A percentile compares a stretch with the other conserved stretches of the same genome.
Evolutionary conservation across 2,113 vertebrate species (phyloP).

Genomic region (Diphyllodes magnificus): DNA sequence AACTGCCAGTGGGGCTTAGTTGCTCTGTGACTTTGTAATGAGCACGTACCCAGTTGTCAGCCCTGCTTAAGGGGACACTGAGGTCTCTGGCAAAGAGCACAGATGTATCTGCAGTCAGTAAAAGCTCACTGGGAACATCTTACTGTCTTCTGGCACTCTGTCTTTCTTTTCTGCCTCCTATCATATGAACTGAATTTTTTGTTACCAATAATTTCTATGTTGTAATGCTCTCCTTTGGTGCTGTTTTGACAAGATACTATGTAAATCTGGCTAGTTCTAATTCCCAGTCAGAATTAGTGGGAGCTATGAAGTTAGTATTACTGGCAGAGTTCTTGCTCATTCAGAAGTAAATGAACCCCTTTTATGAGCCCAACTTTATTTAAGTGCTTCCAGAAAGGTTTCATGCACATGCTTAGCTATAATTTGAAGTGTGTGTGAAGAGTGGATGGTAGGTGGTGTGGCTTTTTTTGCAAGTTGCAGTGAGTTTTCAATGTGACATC

Average conservation of each 20-base stretch:
- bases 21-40: neutral
- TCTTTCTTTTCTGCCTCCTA: neutral
- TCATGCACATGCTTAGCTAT: neutral
- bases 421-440: neutral
- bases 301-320: neutral
- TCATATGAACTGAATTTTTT: neutral
- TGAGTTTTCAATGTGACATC: neutral
- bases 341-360: neutral
- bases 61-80: neutral
- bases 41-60: rapidly evolving
- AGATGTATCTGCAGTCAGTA: neutral
- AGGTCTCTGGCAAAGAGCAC: neutral
- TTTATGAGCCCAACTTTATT: neutral
- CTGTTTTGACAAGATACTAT: neutral
- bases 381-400: neutral
- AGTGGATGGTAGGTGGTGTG: neutral
- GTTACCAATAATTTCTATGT: rapidly evolving
- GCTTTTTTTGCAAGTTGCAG: neutral
- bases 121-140: neutral
- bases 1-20: neutral
- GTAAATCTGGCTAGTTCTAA: neutral
- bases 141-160: neutral
- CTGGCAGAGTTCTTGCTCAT: neutral
- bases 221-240: neutral
- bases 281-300: neutral